Evolutionary conservation across 2,888 invertebrate species (phyloP), one percentile per base, ranked within the genome.

Genomic region (Tachina lurida): DNA sequence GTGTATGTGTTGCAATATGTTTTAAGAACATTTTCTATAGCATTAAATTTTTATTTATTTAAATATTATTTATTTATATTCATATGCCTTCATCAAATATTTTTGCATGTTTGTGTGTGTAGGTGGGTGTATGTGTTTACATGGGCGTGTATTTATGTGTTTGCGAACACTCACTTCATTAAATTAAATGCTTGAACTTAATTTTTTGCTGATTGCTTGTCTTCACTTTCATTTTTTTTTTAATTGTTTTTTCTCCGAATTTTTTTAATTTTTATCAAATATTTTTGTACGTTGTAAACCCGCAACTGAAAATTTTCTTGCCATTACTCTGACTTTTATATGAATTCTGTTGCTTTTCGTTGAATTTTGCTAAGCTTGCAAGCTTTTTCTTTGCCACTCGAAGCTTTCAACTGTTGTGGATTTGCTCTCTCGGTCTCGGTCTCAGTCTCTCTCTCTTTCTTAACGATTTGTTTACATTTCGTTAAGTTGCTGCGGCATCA

Each of bases 261-360:
- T 74, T 41, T 12, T 39, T 70, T 63, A n/a, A n/a, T 12, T 62
- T 82, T 54, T 31, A 31, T 58, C 63, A 31, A 77, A 70, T 63
- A 47, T 47, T 31, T 52, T 45, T 58, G 65, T 62, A 63, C 62
- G 76, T 39, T 65, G 56, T 83, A 76, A 83, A 63, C 76, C 86
- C 86, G 83, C 86, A 79, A 86, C 86, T 86, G 76, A 83, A 83
- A 71, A 68, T 45, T 49, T 76, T 73, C 54, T 58, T 71, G 15
- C 17, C 5, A 31, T 19, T 9, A 43, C 43, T 71, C 22, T 2
- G 31, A 15, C 76, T 86, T 86, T 80, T 86, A 86, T 86, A 86
- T 31, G 76, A 83, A 80, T 67, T 62, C 19, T 56, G 45, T 65
- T 12, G 10, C 5, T 13, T 45, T 86, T 86, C 85, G 85, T 86